A percentile compares a stretch with the other conserved stretches of the same genome.
Evolutionary conservation across 1,140 invertebrate genomes (phyloP).

Genomic region (Aphelenchoides fujianensis): DNA sequence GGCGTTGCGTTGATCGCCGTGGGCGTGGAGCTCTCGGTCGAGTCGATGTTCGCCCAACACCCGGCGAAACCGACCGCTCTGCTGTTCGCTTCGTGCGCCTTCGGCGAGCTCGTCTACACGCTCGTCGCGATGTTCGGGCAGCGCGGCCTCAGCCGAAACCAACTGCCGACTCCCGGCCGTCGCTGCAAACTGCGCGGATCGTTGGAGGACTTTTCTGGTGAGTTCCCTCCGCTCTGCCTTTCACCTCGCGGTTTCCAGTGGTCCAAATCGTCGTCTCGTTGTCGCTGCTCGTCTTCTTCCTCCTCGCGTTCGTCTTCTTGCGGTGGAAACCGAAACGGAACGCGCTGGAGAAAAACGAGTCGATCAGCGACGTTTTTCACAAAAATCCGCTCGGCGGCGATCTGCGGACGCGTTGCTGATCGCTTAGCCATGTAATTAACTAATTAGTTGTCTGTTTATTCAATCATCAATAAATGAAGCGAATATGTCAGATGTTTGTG

Average conservation of each 20-base stretch:
- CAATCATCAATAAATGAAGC: not conserved
- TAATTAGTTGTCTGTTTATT: not conserved
- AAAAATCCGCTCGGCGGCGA: not conserved
- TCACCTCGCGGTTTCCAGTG: not conserved
- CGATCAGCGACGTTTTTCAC: not conserved
- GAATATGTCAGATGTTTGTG: no score
- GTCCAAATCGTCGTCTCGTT: not conserved
- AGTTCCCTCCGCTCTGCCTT: not conserved
- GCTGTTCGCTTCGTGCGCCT: not conserved
- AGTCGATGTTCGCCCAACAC: not conserved
- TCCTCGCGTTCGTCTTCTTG: not conserved
- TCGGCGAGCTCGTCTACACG: not conserved
- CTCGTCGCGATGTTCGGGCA: not conserved
- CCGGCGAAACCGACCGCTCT: not conserved
- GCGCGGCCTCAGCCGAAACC: not conserved
- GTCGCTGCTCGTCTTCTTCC: not conserved
- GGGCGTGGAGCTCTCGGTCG: not conserved
- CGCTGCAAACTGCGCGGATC: not conserved
- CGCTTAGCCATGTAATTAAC: constrained; percentile 5
- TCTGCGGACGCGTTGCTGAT: not conserved
- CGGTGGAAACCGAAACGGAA: not conserved
- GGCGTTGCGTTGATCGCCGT: not conserved
- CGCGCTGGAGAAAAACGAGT: not conserved
- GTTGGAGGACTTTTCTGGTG: not conserved
- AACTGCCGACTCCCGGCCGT: not conserved